phyloP scores from a whole-genome alignment of 2,888 invertebrate genomes.

The Octonoba sinensis region DNA sequence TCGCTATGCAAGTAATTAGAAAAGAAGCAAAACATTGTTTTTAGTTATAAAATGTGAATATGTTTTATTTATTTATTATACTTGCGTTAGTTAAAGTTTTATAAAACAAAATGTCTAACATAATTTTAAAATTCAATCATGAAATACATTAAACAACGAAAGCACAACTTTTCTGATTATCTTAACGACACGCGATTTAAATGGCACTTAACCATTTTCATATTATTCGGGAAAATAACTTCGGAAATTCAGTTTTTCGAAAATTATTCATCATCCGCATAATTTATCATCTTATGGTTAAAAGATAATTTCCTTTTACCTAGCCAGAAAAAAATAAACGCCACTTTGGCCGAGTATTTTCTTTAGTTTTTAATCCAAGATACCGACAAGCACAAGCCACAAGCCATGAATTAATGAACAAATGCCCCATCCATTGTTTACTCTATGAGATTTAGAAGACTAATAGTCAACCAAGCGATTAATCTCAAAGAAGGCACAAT shows the following conservation, averaged over 20 bases:
- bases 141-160: too few relatives aligned
- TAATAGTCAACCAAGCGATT: slow-evolving; percentile 49
- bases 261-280: slow-evolving; percentile 31
- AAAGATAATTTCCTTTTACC: slow-evolving; percentile 20
- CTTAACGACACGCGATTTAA: too few relatives aligned
- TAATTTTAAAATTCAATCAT: too few relatives aligned
- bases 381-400: slow-evolving; percentile 49
- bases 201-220: too few relatives aligned
- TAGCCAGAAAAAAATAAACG: slow-evolving; percentile 20
- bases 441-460: slow-evolving; percentile 26
- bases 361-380: slow-evolving; percentile 36
- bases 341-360: slow-evolving; percentile 11
- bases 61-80: too few relatives aligned
- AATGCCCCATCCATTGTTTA: slow-evolving; percentile 53
- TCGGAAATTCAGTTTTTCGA: neutral
- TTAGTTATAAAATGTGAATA: too few relatives aligned
- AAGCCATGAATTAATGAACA: slow-evolving; percentile 43
- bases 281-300: slow-evolving; percentile 27
- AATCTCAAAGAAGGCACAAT: slow-evolving; percentile 30
- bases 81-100: too few relatives aligned
- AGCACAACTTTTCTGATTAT: too few relatives aligned
- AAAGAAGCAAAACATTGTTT: too few relatives aligned
- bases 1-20: too few relatives aligned
- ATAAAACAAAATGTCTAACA: too few relatives aligned
- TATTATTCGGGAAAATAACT: too few relatives aligned